A percentile compares a stretch with the other conserved stretches of the same genome.
phyloP scores from a whole-genome alignment of 1,140 invertebrate species.

The Cyclina sinensis region DNA sequence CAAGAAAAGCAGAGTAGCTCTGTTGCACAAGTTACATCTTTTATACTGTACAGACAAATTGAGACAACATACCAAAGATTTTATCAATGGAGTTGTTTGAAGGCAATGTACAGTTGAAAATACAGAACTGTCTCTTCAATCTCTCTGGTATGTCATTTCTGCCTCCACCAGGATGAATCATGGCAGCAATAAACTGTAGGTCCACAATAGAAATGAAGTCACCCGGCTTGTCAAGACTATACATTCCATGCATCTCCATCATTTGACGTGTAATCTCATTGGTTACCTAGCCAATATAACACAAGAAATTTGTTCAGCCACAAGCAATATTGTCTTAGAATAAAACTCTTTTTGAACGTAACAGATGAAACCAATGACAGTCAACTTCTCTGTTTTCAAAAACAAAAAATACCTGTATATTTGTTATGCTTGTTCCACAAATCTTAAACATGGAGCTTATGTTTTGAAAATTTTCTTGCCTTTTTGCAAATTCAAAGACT shows the following conservation, averaged over 20 bases:
- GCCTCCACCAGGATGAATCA: slow-evolving; percentile 97
- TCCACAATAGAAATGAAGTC: slow-evolving; percentile 97
- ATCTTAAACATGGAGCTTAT: too few relatives aligned
- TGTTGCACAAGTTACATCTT: too few relatives aligned
- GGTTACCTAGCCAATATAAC: slow-evolving; percentile 88
- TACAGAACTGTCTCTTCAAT: slow-evolving; percentile 97
- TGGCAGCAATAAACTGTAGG: slow-evolving; percentile 94
- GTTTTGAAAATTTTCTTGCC: too few relatives aligned
- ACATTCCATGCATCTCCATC: slow-evolving; percentile 99
- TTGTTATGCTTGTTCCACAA: too few relatives aligned
- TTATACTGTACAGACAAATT: not conserved
- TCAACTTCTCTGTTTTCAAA: too few relatives aligned
- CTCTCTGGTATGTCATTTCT: slow-evolving; percentile 98
- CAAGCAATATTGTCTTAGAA: too few relatives aligned
- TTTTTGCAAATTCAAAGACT: too few relatives aligned
- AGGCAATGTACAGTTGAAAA: slow-evolving; percentile 97
- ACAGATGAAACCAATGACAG: too few relatives aligned
- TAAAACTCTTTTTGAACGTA: too few relatives aligned
- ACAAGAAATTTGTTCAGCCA: too few relatives aligned
- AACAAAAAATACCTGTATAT: too few relatives aligned
- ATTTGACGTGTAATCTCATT: slow-evolving; percentile 98
- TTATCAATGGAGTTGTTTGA: slow-evolving; percentile 95
- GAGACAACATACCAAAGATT: slow-evolving; percentile 91
- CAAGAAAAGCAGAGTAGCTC: too few relatives aligned
- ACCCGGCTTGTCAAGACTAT: slow-evolving; percentile 98